These are phyloP conservation scores for Mystacides longicornis DNA, from an alignment of 2,888 invertebrate species.

Conservation along the genomic window DNA sequence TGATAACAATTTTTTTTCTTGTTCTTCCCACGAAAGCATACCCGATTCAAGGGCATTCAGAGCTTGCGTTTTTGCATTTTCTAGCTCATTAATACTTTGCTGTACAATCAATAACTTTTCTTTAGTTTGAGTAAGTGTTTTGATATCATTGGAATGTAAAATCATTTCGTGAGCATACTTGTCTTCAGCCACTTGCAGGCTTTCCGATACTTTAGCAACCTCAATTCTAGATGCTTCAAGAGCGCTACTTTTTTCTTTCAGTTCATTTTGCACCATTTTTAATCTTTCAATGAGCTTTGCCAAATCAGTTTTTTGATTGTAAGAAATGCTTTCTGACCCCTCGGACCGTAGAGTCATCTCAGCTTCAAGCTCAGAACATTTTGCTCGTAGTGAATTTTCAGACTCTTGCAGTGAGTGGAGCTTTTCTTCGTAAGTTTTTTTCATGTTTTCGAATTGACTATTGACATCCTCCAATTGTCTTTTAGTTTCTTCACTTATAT, in stretches of 20 bases:
- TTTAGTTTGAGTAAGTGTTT: constrained; percentile 59
- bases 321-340: constrained; percentile 49
- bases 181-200: constrained; percentile 61
- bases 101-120: constrained; percentile 55
- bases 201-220: constrained; percentile 53
- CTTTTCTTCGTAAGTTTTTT: constrained; percentile 53
- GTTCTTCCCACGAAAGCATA: constrained; percentile 56
- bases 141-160: constrained; percentile 67
- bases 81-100: constrained; percentile 58
- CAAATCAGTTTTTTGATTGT: constrained; percentile 51
- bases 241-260: constrained; percentile 55
- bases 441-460: constrained; percentile 51
- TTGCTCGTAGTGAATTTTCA: constrained; percentile 50
- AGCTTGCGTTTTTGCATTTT: constrained; percentile 55
- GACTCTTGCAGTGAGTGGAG: constrained; percentile 43
- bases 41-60: constrained; percentile 57
- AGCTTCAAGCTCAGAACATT: constrained; percentile 59
- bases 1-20: constrained; percentile 54
- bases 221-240: constrained; percentile 57
- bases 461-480: constrained; percentile 62
- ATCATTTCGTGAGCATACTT: constrained; percentile 77
- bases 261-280: constrained; percentile 45
- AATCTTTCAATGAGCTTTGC: constrained; percentile 55
- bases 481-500: constrained; percentile 77
- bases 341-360: constrained; percentile 62